Evolutionary conservation across 2,113 vertebrate genomes (phyloP).

Genomic region (Forbesichthys agassizii): DNA sequence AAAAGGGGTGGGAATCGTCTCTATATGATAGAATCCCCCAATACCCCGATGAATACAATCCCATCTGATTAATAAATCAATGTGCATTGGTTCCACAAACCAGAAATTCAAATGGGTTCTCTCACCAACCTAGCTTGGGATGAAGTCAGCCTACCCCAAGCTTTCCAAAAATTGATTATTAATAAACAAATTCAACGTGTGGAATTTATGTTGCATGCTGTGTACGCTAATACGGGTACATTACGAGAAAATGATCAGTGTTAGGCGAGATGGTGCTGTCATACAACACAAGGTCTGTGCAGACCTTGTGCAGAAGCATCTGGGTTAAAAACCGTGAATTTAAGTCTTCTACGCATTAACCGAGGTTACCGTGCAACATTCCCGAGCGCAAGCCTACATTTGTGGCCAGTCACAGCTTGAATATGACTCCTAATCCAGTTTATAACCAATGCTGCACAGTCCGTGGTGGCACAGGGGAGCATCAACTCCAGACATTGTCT

Average conservation of each 20-base stretch:
- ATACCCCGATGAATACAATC: no score
- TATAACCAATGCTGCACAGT: slow-evolving; percentile 75
- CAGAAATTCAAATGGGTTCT: no score
- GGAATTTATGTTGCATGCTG: not conserved
- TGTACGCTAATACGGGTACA: not conserved
- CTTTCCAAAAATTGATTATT: no score
- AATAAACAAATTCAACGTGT: no score
- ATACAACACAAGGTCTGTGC: slow-evolving; percentile 8
- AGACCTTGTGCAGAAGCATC: slow-evolving; percentile 32
- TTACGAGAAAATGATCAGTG: no score
- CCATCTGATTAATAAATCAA: no score
- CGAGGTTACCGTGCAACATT: slow-evolving; percentile 52
- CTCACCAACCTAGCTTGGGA: no score
- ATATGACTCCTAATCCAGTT: slow-evolving; percentile 73
- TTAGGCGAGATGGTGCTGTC: no score
- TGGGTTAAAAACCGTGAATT: slow-evolving; percentile 61
- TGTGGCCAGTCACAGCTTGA: slow-evolving; percentile 67
- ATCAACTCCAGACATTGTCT: slow-evolving; percentile 74
- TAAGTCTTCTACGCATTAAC: not conserved
- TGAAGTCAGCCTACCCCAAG: no score
- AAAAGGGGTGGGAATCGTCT: no score
- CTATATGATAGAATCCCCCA: no score
- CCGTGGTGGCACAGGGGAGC: slow-evolving; percentile 66
- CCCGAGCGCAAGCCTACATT: slow-evolving; percentile 56
- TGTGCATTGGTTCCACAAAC: no score